These are phyloP conservation scores for Myiopsitta monachus DNA, from an alignment of 2,113 vertebrate species.

Conservation along the genomic window DNA sequence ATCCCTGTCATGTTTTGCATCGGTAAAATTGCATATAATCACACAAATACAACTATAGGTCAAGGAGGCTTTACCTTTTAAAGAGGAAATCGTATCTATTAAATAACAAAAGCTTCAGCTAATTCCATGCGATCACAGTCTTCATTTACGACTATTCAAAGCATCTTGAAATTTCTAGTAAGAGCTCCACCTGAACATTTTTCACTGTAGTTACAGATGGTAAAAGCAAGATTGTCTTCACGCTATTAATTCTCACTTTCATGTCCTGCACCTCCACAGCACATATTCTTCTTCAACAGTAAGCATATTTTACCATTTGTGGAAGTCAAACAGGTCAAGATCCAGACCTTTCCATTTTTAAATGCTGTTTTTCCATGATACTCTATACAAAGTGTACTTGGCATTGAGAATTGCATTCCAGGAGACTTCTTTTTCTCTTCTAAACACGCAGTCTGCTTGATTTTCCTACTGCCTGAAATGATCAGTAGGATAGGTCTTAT, in stretches of 20 bases:
- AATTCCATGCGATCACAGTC: neutral
- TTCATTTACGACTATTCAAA: neutral
- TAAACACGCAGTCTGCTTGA: neutral
- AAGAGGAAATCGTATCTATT: neutral
- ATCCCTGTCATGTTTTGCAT: neutral
- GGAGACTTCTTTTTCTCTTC: constrained; percentile 19
- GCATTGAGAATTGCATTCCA: constrained; percentile 47
- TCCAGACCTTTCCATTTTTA: constrained; percentile 44
- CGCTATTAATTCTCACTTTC: neutral
- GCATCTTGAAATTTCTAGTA: neutral
- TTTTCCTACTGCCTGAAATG: neutral
- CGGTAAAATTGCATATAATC: neutral
- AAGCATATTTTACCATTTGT: constrained; percentile 63
- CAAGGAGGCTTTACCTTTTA: neutral
- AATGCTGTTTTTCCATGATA: constrained; percentile 32
- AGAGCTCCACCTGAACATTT: neutral
- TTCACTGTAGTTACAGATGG: neutral
- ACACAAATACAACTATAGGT: neutral
- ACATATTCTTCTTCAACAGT: neutral
- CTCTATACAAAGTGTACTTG: constrained; percentile 61
- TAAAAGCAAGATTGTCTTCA: neutral
- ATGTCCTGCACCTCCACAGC: neutral
- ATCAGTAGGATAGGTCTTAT: neutral
- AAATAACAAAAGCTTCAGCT: neutral
- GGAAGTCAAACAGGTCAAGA: constrained; percentile 45